Base-by-base conservation (phyloP, 2,797 vertebrate species). In the Channa striata region DNA sequence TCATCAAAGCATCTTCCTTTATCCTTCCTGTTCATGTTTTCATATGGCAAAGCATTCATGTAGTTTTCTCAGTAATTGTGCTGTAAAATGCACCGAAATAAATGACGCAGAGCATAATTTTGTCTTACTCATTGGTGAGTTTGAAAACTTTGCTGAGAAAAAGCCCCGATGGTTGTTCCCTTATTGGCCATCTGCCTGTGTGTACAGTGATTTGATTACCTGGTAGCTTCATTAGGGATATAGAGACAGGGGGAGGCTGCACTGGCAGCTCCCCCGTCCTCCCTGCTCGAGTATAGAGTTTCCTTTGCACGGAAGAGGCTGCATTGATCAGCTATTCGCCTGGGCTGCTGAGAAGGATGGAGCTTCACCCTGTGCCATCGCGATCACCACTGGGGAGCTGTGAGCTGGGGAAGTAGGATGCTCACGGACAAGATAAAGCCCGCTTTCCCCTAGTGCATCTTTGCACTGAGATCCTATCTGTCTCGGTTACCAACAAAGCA, bases 181-280 rank as follows among this genome's bases (percentile, higher is more conserved):
- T 83, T 83, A 84, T 88, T 90, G 86, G 85, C 87, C 90, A 92
- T 90, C 89, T 91, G 89, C 86, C 87, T 83, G 66, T 81, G 79
- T 83, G 82, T 81, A 72, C 84, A 79, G 61, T 90, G 86, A 91
- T 91, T 86, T 78, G 87, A 91, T 91, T 90, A 92, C 77, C 85
- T 68, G 68, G 70, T 74, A 88, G 87, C 83, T 91, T 91, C 81
- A 93, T 91, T 84, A 88, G 79, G 44, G 68, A 67, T 36, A 36
- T 78, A 74, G 83, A 85, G 84, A 81, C 69, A 46, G 79, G 74
- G n/a, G 80, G 79, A 86, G 80, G 70, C 80, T 76, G 9, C 4
- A 20, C 59, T 64, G 70, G 77, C 77, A 81, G 84, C 87, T 84
- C 80, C 80, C 59, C 77, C 74, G 52, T 82, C 78, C 84, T 87